Percentiles rank a stretch among this genome's conserved stretches.
phyloP scores from a whole-genome alignment of 2,113 vertebrate genomes.

The Grantiella picta region DNA sequence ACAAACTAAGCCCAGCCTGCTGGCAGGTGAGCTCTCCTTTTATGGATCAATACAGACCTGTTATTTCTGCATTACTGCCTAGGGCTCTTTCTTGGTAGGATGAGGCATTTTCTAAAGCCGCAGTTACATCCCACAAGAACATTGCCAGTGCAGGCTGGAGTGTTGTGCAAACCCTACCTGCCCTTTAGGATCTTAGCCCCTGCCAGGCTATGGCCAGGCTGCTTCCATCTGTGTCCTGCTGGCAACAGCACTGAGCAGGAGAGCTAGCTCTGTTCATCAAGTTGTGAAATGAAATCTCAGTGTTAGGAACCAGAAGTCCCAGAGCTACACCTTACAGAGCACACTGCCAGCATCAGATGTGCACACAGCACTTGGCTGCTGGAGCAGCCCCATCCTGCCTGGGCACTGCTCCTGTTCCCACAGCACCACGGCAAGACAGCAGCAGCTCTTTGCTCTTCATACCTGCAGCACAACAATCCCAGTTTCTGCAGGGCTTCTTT shows the following conservation, averaged over 20 bases:
- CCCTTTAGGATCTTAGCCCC: not conserved
- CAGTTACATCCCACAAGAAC: not conserved
- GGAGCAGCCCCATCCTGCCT: not conserved
- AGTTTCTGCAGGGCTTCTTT: not conserved
- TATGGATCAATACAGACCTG: not conserved
- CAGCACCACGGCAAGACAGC: not conserved
- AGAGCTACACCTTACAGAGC: not conserved
- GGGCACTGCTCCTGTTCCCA: fast-evolving
- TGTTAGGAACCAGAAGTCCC: not conserved
- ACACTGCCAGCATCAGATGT: not conserved
- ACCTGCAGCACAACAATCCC: not conserved
- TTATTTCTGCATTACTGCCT: not conserved
- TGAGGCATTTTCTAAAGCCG: not conserved
- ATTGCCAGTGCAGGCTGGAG: not conserved
- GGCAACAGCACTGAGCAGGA: not conserved
- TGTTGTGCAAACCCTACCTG: not conserved
- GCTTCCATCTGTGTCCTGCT: not conserved
- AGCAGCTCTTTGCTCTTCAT: not conserved
- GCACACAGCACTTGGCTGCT: fast-evolving
- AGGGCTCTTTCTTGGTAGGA: not conserved
- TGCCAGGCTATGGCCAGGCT: not conserved
- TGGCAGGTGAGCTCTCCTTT: not conserved
- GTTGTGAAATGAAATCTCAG: not conserved
- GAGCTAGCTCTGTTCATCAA: not conserved
- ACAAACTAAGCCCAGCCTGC: not conserved